A percentile compares a stretch with the other conserved stretches of the same genome.
These are phyloP conservation scores for Thelaira solivaga DNA, from an alignment of 2,888 invertebrate species.

Conservation along the genomic window DNA sequence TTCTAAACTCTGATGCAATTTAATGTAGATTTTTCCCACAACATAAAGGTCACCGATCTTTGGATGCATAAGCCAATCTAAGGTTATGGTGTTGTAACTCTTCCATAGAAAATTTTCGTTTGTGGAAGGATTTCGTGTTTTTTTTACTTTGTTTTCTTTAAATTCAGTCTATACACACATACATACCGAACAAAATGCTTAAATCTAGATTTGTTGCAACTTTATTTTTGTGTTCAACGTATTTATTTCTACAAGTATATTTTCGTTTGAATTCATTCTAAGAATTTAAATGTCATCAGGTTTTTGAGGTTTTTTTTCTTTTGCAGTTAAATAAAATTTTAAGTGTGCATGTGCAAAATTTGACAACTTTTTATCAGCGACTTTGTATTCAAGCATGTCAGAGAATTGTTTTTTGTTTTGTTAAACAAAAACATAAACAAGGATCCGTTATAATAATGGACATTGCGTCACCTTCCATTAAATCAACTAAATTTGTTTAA, in stretches of 20 bases:
- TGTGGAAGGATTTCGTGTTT: conserved; percentile 27
- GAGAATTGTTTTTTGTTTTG: neutral
- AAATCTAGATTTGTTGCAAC: conserved; percentile 26
- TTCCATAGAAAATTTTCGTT: neutral
- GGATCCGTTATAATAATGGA: conserved; percentile 54
- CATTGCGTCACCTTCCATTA: conserved; percentile 53
- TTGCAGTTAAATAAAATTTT: neutral
- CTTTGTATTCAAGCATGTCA: neutral
- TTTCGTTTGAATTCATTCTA: conserved; percentile 17
- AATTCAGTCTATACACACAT: no score
- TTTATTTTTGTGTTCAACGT: conserved; percentile 21
- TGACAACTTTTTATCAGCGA: neutral
- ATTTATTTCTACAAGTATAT: neutral
- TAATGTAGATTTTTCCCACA: conserved; percentile 43
- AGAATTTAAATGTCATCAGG: conserved; percentile 50
- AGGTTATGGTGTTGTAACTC: conserved; percentile 5
- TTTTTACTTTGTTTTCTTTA: neutral
- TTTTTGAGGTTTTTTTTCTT: conserved; percentile 1
- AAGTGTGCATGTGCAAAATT: neutral
- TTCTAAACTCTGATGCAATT: conserved; percentile 51
- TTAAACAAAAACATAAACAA: conserved; percentile 23
- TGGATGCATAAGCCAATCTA: conserved; percentile 34
- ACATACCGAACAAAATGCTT: neutral
- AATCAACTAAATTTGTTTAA: conserved; percentile 22
- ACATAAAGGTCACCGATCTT: conserved; percentile 42